Base-by-base conservation (phyloP, 1,140 invertebrate species). In the Drosophila lowei region DNA sequence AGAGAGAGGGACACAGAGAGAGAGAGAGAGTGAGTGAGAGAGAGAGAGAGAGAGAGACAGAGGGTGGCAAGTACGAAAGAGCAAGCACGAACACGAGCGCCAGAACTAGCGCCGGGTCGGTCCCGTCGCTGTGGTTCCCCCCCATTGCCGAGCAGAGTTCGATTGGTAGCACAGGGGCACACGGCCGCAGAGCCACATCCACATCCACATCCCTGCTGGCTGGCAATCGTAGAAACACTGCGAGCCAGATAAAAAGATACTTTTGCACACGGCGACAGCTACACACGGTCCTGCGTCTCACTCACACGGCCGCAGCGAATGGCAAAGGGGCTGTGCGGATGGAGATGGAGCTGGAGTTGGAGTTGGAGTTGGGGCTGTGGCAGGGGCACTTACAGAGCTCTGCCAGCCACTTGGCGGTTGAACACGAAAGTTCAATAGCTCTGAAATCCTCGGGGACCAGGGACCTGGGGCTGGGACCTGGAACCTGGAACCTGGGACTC, bases 231-330 rank as follows among this genome's bases (percentile, higher is more conserved):
- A 85, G 72, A 68, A 79, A 84, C 72, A 84, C 71, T 66, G 68
- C 56, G 52, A 77, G 55, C 41, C 71, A 85, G 80, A 86, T 85
- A 85, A 85, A 84, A 85, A 86, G 81, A 85, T 86, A 85, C 80
- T 85, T 84, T 84, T 85, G 77, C 77, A 70, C 72, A 70, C 72
- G 77, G 63, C 80, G 75, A 62, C 79, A 79, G 72, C 57, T 58
- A 53, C 70, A 79, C 60, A 54, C 62, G 48, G 3, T 38, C 38
- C 49, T 38, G 58, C 52, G 46, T 58, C 63, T 65, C 66, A 44
- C 60, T 73, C 60, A 48, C 47, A 30, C 48, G 13, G 7, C 25
- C 34, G 15, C 49, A 28, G 4, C 42, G 34, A 38, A 18, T 8
- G 34, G 60, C 60, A 28, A 63, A 28, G 25, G 16, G 28, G 15